These are phyloP conservation scores for Apis cerana DNA, from an alignment of 1,140 invertebrate species.

Conservation along the genomic window DNA sequence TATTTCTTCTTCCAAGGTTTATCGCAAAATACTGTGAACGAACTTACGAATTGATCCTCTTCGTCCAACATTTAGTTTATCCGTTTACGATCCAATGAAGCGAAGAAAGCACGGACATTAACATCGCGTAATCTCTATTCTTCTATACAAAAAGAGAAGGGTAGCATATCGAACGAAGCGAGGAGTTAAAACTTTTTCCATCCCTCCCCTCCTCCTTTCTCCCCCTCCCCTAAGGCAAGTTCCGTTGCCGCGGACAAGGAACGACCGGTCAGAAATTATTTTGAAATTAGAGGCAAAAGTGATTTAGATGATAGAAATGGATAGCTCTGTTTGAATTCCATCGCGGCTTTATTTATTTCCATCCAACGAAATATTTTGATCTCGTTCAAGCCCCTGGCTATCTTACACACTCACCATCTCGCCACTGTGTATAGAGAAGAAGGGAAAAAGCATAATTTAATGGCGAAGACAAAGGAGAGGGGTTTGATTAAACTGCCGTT, in stretches of 20 bases:
- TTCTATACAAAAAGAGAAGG: not conserved
- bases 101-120: not conserved
- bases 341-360: constrained; percentile 14
- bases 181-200: constrained; percentile 20
- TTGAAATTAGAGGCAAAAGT: constrained; percentile 42
- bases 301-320: constrained; percentile 24
- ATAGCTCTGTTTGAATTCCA: constrained; percentile 7
- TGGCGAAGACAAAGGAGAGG: not conserved
- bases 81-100: not conserved
- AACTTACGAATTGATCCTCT: no score
- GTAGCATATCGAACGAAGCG: not conserved
- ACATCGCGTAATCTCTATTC: not conserved
- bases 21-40: no score
- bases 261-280: constrained; percentile 7
- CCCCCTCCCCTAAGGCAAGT: not conserved
- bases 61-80: not conserved
- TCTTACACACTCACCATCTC: not conserved
- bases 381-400: not conserved
- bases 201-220: no score
- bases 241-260: not conserved
- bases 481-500: constrained; percentile 18
- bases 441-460: constrained; percentile 25
- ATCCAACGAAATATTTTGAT: constrained; percentile 23
- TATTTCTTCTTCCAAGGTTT: no score
- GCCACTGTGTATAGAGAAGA: not conserved